phyloP scores from a whole-genome alignment of 2,113 vertebrate genomes.

The Oncorhynchus gorbuscha region DNA sequence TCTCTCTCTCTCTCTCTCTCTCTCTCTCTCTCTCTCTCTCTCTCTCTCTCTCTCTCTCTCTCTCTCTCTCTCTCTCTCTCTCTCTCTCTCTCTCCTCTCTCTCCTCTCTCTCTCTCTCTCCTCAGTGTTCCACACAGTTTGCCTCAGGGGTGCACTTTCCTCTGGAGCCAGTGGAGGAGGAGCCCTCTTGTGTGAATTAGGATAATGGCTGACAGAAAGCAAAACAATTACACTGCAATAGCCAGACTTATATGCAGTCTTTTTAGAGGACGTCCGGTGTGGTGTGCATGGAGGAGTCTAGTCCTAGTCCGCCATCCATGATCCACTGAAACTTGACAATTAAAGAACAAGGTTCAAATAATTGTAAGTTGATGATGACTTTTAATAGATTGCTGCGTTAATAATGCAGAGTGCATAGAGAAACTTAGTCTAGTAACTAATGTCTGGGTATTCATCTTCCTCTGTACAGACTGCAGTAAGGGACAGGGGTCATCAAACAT shows the following conservation, averaged over 20 bases:
- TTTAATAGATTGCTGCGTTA: constrained; percentile 80
- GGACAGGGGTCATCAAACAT: constrained; percentile 79
- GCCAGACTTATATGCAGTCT: constrained; percentile 32
- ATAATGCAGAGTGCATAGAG: constrained; percentile 78
- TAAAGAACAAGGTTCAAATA: constrained; percentile 63
- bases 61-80: constrained; percentile 27
- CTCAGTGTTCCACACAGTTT: constrained; percentile 58
- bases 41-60: constrained; percentile 9
- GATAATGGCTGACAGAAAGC: constrained; percentile 79
- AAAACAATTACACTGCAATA: constrained; percentile 72
- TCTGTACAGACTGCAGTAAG: constrained; percentile 64
- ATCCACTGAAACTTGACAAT: constrained; percentile 37
- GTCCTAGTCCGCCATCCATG: not conserved
- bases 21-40: constrained; percentile 41
- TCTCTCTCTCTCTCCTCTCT: not conserved
- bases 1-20: constrained; percentile 30
- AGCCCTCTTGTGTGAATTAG: constrained; percentile 76
- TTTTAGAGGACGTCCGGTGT: constrained; percentile 42
- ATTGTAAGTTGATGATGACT: constrained; percentile 78
- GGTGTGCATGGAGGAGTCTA: not conserved
- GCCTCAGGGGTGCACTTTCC: constrained; percentile 70
- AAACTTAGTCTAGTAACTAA: constrained; percentile 84
- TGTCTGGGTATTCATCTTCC: constrained; percentile 74
- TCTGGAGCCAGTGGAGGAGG: constrained; percentile 71
- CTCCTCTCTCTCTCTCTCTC: constrained; percentile 45